These are phyloP conservation scores for Harpagifer antarcticus DNA, from an alignment of 2,797 vertebrate species.

Conservation along the genomic window DNA sequence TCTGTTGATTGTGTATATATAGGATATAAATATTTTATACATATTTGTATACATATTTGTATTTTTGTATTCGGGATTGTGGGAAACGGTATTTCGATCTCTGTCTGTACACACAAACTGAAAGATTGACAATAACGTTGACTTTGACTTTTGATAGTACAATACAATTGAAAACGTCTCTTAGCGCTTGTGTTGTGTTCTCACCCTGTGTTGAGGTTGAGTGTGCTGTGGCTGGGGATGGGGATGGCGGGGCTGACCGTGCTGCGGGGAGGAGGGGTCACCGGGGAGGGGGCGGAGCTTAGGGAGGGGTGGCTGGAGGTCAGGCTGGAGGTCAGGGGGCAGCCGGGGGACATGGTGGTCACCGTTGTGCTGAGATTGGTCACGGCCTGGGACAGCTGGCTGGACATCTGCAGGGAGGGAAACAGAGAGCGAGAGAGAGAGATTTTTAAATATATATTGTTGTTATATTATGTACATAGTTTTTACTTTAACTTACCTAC, in stretches of 20 bases:
- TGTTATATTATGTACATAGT: no score
- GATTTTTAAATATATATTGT: no score
- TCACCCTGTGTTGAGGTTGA: conserved; percentile 91
- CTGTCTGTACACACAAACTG: no score
- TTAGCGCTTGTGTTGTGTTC: conserved; percentile 48
- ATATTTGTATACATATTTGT: no score
- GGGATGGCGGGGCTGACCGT: conserved; percentile 89
- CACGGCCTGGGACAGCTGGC: conserved; percentile 89
- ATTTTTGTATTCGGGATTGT: no score
- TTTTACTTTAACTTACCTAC: no score
- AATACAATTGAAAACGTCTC: conserved; percentile 38
- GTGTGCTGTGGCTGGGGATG: conserved; percentile 85
- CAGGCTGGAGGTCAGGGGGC: conserved; percentile 88
- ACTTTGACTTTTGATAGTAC: no score
- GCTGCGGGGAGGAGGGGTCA: conserved; percentile 90
- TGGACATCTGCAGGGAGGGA: conserved; percentile 79
- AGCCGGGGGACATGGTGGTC: conserved; percentile 91
- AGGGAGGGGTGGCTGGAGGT: conserved; percentile 86
- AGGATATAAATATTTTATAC: no score
- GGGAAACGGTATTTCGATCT: no score
- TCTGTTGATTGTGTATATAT: no score
- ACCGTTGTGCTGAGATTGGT: conserved; percentile 93
- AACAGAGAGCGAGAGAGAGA: neutral
- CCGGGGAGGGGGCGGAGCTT: conserved; percentile 83
- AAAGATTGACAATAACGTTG: no score